phyloP scores from a whole-genome alignment of 2,888 invertebrate genomes.

The Scrobipalpa costella region DNA sequence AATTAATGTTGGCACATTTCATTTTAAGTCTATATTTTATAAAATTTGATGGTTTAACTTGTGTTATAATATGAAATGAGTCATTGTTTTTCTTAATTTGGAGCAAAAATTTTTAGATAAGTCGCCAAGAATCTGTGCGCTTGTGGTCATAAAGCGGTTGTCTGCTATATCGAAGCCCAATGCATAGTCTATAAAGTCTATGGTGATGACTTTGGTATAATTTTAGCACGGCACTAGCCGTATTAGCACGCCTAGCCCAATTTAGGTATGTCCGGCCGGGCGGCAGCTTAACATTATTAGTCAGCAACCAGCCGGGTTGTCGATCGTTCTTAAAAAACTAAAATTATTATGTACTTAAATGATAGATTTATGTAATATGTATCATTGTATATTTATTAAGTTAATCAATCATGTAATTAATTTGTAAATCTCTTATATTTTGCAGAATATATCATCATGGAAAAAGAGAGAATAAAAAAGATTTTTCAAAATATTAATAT shows the following conservation, averaged over 20 bases:
- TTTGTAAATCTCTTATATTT: neutral
- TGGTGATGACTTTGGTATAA: neutral
- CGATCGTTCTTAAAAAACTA: neutral
- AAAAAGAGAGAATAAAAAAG: neutral
- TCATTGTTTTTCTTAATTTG: neutral
- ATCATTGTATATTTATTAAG: too few species aligned
- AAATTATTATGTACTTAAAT: neutral
- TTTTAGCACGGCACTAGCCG: neutral
- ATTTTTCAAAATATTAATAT: slow-evolving; percentile 1
- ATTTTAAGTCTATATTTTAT: too few species aligned
- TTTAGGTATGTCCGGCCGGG: neutral
- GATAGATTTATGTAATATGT: neutral
- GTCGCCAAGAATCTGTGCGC: too few species aligned
- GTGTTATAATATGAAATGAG: neutral
- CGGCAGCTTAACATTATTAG: too few species aligned
- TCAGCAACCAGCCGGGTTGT: too few species aligned
- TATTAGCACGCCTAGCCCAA: neutral
- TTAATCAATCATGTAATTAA: too few species aligned
- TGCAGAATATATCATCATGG: neutral
- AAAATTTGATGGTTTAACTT: neutral
- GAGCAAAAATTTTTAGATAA: neutral
- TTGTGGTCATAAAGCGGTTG: too few species aligned
- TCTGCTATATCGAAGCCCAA: neutral
- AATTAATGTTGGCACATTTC: too few species aligned
- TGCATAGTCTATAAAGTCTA: neutral